These are phyloP conservation scores for Myotis yumanensis DNA, from an alignment of 2,113 vertebrate genomes.

Conservation along the genomic window DNA sequence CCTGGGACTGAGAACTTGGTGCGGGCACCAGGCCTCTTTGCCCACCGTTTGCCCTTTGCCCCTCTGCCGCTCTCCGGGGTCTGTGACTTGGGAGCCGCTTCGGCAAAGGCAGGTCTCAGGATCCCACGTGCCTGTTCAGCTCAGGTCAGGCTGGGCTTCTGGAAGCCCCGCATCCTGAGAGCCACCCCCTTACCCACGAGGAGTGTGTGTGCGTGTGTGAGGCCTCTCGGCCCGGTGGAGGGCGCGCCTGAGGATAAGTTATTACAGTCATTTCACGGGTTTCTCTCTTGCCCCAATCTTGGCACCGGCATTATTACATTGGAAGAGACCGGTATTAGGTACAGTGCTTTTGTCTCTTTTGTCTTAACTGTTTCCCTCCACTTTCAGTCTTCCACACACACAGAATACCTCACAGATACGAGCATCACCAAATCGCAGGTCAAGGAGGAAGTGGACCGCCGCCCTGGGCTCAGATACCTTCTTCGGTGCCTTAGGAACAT, in stretches of 20 bases:
- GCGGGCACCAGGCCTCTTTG: conserved; percentile 34
- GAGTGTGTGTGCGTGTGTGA: background rate
- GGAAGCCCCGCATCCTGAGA: background rate
- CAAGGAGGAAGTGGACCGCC: background rate
- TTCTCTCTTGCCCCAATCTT: background rate
- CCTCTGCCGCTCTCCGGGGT: background rate
- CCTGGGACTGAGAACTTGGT: conserved; percentile 49
- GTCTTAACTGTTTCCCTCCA: background rate
- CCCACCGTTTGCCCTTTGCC: background rate
- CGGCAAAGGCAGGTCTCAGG: background rate
- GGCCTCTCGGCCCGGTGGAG: background rate
- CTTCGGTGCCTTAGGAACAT: too few relatives aligned
- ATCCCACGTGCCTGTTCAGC: conserved; percentile 25
- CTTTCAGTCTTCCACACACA: background rate
- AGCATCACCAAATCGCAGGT: background rate
- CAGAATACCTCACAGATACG: conserved; percentile 59
- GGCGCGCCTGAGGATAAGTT: background rate
- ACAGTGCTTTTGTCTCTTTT: conserved; percentile 49
- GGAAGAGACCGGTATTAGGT: conserved; percentile 60
- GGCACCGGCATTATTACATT: background rate
- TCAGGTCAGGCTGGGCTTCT: conserved; percentile 51
- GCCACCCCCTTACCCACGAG: background rate
- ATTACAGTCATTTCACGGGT: background rate
- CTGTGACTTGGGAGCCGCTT: background rate
- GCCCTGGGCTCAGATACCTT: background rate